Evolutionary conservation across 2,113 vertebrate species (phyloP), one percentile per base, ranked within the genome.

Genomic region (Oriolus oriolus): DNA sequence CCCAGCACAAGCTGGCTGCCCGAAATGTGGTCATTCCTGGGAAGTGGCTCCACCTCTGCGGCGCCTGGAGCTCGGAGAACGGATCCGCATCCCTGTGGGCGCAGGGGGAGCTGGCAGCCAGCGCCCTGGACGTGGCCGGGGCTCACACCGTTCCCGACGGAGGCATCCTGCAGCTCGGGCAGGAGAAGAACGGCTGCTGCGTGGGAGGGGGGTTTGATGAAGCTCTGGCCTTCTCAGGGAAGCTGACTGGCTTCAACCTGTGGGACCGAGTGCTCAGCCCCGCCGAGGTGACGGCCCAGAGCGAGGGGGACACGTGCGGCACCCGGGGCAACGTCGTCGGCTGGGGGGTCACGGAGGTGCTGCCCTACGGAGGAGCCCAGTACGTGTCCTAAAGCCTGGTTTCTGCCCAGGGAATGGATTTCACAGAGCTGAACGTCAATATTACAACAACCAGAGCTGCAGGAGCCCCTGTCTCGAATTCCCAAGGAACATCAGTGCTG

Each of bases 301-400:
- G 94, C 4, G 87, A 91, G 6, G 98, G 97, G 2, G 95, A 97
- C 7, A 94, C 98, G 7, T 99, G 99, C 49, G 95, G 97, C 65
- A 95, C 87, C 79, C 97, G 98, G 88, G 99, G 99, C 45, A 99
- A 98, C 65, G 54, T 99, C 12, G 97, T 99, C 3, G 99, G 98
- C 6, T 99, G 99, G 99, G 99, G 99, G 12, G 97, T 99, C 61
- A 99, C 99, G 1, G 99, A 99, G 95, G 98, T 99, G 84, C 94
- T 98, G 90, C 98, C 98, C 1, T 98, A 99, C 0, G 99, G 99
- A 66, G 99, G 99, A 7, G 99, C 99, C 87, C 98, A 99, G 92
- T 99, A 99, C 13, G 47, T 99, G 94, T 98, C 98, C 75, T 99
- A 98, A 97, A 49, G 13, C 19, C 84, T 13, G 60, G 35, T 7